These are phyloP conservation scores for Tarsius wallacei DNA, from an alignment of 2,797 vertebrate genomes.

Conservation along the genomic window DNA sequence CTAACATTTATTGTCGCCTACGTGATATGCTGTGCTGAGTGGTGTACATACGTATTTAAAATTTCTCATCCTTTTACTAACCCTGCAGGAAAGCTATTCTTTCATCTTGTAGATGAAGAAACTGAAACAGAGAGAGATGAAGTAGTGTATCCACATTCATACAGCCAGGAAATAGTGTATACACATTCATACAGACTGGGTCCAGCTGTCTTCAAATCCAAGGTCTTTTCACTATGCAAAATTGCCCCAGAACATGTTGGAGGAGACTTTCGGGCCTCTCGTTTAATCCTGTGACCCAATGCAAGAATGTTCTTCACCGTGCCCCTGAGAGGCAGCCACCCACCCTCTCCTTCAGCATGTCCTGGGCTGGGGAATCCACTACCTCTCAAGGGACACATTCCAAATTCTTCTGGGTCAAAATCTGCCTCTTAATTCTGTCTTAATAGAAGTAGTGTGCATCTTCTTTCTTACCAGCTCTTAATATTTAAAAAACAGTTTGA, in stretches of 20 bases:
- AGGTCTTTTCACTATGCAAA: background rate
- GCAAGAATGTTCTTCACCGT: background rate
- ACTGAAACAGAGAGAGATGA: background rate
- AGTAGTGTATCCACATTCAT: background rate
- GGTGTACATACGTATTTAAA: background rate
- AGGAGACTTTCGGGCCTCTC: background rate
- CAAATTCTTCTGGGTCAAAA: background rate
- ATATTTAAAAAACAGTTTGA: conserved; percentile 26
- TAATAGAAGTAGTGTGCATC: background rate
- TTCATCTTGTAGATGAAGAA: conserved; percentile 16
- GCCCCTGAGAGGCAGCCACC: background rate
- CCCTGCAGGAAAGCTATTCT: conserved; percentile 4
- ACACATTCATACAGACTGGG: background rate
- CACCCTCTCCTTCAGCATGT: background rate
- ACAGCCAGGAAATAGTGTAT: background rate
- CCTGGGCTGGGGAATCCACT: background rate
- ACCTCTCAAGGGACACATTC: background rate
- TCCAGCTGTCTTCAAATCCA: background rate
- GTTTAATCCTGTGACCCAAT: background rate
- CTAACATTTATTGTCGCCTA: conserved; percentile 17
- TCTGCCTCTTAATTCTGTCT: conserved; percentile 6
- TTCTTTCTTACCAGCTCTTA: background rate
- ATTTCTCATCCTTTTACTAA: conserved; percentile 18
- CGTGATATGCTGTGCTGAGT: background rate
- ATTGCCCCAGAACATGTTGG: background rate